Percentiles rank a stretch among this genome's conserved stretches.
These are phyloP conservation scores for Caenorhabditis imperialis DNA, from an alignment of 2,888 invertebrate species.

Conservation along the genomic window DNA sequence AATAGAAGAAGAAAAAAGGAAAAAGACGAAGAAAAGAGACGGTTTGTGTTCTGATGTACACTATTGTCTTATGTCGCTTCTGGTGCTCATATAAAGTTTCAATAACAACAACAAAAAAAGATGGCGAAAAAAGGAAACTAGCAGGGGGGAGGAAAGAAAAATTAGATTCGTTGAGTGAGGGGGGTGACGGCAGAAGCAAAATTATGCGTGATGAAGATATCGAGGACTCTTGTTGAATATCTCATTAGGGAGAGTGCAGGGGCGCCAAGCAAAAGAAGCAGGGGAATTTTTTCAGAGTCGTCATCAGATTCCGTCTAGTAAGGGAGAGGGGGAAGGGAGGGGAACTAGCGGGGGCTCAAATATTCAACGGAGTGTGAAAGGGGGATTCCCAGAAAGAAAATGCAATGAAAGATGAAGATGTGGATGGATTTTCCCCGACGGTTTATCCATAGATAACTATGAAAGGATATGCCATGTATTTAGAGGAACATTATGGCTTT, in stretches of 20 bases:
- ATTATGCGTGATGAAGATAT: constrained; percentile 42
- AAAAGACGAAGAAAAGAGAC: background rate
- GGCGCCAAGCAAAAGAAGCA: constrained; percentile 4
- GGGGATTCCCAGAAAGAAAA: too few relatives aligned
- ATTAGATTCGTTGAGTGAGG: constrained; percentile 47
- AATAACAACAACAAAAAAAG: too few relatives aligned
- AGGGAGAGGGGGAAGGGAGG: constrained; percentile 15
- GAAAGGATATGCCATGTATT: too few relatives aligned
- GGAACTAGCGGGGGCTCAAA: too few relatives aligned
- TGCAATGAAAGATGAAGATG: too few relatives aligned
- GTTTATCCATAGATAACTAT: too few relatives aligned
- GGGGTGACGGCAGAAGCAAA: constrained; percentile 11
- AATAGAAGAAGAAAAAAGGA: too few relatives aligned
- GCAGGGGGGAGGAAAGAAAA: background rate
- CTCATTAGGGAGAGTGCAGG: constrained; percentile 49
- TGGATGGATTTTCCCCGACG: too few relatives aligned
- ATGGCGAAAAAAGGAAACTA: too few relatives aligned
- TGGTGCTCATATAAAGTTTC: too few relatives aligned
- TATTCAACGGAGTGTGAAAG: too few relatives aligned
- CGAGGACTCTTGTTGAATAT: constrained; percentile 51
- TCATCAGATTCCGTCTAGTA: background rate
- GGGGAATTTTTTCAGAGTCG: constrained; percentile 15
- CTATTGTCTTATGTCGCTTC: background rate
- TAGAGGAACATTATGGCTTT: too few relatives aligned
- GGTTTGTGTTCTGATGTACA: background rate